Base-by-base conservation (phyloP, 2,888 invertebrate genomes). In the Pterostichus madidus region DNA sequence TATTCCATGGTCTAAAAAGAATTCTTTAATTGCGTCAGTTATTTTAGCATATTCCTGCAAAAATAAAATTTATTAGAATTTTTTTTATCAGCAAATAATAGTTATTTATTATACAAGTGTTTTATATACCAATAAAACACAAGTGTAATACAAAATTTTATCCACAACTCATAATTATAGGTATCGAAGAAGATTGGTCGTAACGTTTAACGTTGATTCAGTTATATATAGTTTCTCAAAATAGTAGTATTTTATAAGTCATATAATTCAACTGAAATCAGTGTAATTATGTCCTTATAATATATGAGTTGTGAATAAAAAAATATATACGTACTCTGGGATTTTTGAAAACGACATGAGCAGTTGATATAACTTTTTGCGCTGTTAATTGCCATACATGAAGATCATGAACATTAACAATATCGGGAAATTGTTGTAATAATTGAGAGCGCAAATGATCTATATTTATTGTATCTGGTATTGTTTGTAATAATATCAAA, bases 371-470 rank as follows among this genome's bases (percentile, higher is more conserved):
- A 49, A 95, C 93, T 89, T 94, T 94, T 86, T 94, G 93, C 0
- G 95, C 93, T 4, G 96, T 95, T 84, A 97, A 90, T 86, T 96
- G 96, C 97, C 97, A 97, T 24, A 97, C 95, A 87, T 97, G 97
- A 56, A 97, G 92, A 90, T 97, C 97, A 87, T 97, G 97, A 17
- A 97, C 94, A 87, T 94, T 95, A 0, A 94, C 90, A 81, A 96
- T 94, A 84, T 93, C 93, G 0, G 94, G 94, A 88, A 95, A 95
- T 84, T 93, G 92, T 80, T 91, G 89, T 0, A 93, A 88, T 53
- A 97, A 88, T 84, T 94, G 93, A 46, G 92, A 90, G 85, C 94
- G 93, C 84, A 97, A 91, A 7, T 92, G 91, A 84, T 93, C 92
- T 59, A 96, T 94, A 87, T 97, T 95, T 84, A 98, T 95, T 11